Conservation (phyloP, 2,797 vertebrate genomes). For the Rhinogobio ventralis region DNA sequence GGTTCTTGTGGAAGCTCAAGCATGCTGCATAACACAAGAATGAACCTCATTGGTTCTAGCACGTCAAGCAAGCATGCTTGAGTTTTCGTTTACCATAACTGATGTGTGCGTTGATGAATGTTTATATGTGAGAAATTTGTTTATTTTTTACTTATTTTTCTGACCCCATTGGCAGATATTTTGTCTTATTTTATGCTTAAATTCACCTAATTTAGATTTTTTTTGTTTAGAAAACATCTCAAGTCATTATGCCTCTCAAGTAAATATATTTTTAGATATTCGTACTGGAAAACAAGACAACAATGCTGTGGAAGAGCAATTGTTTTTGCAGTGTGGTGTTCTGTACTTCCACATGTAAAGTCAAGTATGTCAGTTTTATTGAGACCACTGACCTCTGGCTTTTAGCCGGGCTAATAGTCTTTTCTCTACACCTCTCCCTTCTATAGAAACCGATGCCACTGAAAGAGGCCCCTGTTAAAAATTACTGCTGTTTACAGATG, state of each 20-base stretch:
- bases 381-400: slow-evolving; percentile 53
- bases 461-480: slow-evolving; percentile 82
- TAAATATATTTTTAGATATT: neutral
- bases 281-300: neutral
- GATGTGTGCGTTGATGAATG: neutral
- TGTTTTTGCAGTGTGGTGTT: slow-evolving; percentile 1
- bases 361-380: slow-evolving; percentile 41
- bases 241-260: neutral
- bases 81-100: neutral
- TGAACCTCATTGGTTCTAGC: too few species aligned
- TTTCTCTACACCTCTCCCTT: slow-evolving; percentile 79
- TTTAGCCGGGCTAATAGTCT: slow-evolving; percentile 75
- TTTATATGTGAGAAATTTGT: too few species aligned
- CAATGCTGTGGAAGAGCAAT: too few species aligned
- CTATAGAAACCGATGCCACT: slow-evolving; percentile 80
- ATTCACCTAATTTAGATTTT: neutral
- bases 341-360: slow-evolving; percentile 35
- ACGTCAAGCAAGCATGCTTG: neutral
- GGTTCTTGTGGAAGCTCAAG: too few species aligned
- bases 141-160: neutral
- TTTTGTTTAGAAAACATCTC: neutral
- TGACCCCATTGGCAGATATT: neutral
- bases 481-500: slow-evolving; percentile 84
- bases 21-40: too few species aligned
- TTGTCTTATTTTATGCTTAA: neutral